Conservation (phyloP, 2,113 vertebrate genomes). For the Hydropotes inermis region DNA sequence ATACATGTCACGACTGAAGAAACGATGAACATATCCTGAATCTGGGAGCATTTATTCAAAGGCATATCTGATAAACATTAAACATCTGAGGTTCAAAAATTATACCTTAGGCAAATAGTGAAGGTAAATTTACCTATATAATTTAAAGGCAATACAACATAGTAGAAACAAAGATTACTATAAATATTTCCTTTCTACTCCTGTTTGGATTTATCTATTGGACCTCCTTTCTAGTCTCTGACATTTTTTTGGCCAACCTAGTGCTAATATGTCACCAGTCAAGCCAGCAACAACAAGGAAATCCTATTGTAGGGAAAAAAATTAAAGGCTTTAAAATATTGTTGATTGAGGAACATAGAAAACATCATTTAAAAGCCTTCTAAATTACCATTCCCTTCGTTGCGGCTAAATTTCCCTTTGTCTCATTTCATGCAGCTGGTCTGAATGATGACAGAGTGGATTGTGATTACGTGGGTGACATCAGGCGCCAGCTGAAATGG, state of each 20-base stretch:
- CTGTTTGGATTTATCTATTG: slow-evolving; percentile 75
- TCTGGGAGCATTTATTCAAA: not conserved
- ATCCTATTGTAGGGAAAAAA: slow-evolving; percentile 67
- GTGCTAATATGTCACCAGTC: slow-evolving; percentile 60
- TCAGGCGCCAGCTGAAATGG: slow-evolving; percentile 85
- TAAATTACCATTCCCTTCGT: slow-evolving; percentile 81
- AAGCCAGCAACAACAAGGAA: slow-evolving; percentile 64
- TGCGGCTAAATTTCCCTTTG: slow-evolving; percentile 84
- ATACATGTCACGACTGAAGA: slow-evolving; percentile 37
- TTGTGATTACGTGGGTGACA: slow-evolving; percentile 83
- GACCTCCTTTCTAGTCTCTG: slow-evolving; percentile 73
- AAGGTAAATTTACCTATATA: slow-evolving; percentile 13
- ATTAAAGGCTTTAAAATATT: slow-evolving; percentile 82
- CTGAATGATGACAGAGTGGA: slow-evolving; percentile 79
- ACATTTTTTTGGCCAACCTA: slow-evolving; percentile 73
- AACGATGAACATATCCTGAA: not conserved
- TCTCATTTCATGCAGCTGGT: slow-evolving; percentile 83
- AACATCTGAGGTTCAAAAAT: slow-evolving; percentile 19
- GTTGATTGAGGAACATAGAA: slow-evolving; percentile 83
- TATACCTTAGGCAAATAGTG: not conserved
- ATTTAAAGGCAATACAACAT: slow-evolving; percentile 72
- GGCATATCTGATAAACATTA: not conserved
- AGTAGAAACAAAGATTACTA: slow-evolving; percentile 62
- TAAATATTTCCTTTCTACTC: slow-evolving; percentile 75
- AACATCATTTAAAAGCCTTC: slow-evolving; percentile 86